Evolutionary conservation across 2,888 invertebrate species (phyloP).

Genomic region (Sinotaia quadrata): DNA sequence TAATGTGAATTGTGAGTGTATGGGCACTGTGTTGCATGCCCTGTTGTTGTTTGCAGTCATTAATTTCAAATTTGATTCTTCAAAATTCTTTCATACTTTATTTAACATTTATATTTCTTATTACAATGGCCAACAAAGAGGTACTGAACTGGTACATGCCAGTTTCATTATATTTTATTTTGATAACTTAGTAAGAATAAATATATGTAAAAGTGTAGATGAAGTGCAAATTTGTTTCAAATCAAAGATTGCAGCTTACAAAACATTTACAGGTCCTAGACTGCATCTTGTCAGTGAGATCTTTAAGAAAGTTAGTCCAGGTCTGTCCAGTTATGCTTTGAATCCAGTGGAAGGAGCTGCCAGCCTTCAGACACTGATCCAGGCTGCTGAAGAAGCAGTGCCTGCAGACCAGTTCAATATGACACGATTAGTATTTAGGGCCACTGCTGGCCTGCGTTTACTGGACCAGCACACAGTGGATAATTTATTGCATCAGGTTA

Average conservation of each 20-base stretch:
- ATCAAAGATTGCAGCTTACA: neutral
- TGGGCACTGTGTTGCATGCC: no score
- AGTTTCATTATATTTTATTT: no score
- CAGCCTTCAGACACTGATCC: constrained; percentile 81
- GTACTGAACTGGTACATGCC: no score
- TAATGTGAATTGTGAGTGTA: no score
- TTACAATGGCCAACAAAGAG: no score
- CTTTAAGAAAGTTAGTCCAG: constrained; percentile 80
- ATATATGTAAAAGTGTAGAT: no score
- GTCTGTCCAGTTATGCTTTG: constrained; percentile 89
- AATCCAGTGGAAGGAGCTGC: constrained; percentile 85
- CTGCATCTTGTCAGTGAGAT: constrained; percentile 52
- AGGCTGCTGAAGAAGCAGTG: constrained; percentile 84
- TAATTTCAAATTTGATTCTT: no score
- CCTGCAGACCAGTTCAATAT: constrained; percentile 82
- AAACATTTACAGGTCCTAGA: neutral
- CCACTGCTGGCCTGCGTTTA: constrained; percentile 91
- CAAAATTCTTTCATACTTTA: no score
- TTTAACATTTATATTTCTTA: no score
- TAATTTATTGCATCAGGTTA: no score
- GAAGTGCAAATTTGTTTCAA: neutral
- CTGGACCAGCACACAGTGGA: constrained; percentile 77
- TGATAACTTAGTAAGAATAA: no score
- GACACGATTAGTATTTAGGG: constrained; percentile 90
- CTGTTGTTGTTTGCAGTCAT: no score